A percentile compares a stretch with the other conserved stretches of the same genome.
Evolutionary conservation across 2,888 invertebrate species (phyloP).

Genomic region (Tortricodes alternella): DNA sequence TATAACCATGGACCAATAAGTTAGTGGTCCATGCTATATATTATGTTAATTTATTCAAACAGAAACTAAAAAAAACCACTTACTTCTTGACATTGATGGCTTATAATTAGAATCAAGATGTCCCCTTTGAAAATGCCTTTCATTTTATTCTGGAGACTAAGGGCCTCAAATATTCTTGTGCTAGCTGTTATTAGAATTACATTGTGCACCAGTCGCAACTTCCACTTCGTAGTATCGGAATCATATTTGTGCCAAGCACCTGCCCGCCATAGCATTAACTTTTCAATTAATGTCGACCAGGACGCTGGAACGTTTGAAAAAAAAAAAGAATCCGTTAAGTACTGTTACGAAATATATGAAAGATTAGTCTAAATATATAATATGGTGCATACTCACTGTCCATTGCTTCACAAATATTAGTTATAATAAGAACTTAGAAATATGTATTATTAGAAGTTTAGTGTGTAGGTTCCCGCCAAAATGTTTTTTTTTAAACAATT

Average conservation of each 20-base stretch:
- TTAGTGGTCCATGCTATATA: too few species aligned
- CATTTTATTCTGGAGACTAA: slow-evolving; percentile 59
- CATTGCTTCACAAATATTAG: too few species aligned
- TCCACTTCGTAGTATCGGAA: slow-evolving; percentile 36
- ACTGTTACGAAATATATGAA: background rate
- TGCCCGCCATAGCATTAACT: slow-evolving; percentile 59
- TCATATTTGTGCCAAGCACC: slow-evolving; percentile 57
- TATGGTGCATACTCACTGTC: slow-evolving; percentile 8
- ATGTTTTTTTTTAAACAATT: background rate
- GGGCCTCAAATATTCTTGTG: slow-evolving; percentile 58
- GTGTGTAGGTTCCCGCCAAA: slow-evolving; percentile 8
- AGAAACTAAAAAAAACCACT: slow-evolving; percentile 31
- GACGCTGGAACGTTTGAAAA: slow-evolving; percentile 44
- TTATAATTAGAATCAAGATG: slow-evolving; percentile 58
- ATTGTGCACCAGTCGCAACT: slow-evolving; percentile 55
- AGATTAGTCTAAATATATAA: too few species aligned
- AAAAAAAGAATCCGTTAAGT: background rate
- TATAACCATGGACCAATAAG: too few species aligned
- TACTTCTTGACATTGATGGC: slow-evolving; percentile 47
- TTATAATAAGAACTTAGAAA: too few species aligned
- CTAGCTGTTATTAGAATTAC: slow-evolving; percentile 57
- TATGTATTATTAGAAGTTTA: too few species aligned
- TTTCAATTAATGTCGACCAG: slow-evolving; percentile 52
- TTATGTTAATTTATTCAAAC: too few species aligned
- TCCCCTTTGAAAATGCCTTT: slow-evolving; percentile 68